These are phyloP conservation scores for Leptosomus discolor DNA, from an alignment of 2,113 vertebrate genomes.

Conservation along the genomic window DNA sequence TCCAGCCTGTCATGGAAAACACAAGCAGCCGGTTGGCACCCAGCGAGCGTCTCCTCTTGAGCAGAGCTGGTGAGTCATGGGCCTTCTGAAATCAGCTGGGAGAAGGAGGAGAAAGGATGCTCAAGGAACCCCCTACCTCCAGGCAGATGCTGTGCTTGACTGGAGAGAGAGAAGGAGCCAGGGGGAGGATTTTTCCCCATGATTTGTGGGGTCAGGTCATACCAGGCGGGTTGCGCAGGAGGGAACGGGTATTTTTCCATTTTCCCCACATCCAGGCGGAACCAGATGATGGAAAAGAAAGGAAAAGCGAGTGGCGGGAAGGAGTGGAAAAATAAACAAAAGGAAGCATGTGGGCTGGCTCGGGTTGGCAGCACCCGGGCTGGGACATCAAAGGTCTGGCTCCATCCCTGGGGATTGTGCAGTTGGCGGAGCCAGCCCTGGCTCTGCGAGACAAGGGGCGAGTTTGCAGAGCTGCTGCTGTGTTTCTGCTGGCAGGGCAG, in stretches of 20 bases:
- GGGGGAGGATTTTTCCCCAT: background rate
- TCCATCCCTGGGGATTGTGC: background rate
- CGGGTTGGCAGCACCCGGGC: background rate
- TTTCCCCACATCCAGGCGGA: background rate
- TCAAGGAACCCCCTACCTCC: background rate
- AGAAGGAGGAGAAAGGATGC: background rate
- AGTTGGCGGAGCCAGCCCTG: background rate
- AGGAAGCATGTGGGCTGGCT: background rate
- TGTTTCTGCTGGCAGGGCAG: background rate
- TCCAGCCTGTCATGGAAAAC: slow-evolving; percentile 19
- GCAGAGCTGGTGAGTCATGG: slow-evolving; percentile 9
- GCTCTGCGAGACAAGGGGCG: background rate
- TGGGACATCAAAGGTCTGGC: background rate
- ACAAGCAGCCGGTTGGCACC: background rate
- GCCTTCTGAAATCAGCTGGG: background rate
- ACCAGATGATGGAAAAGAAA: background rate
- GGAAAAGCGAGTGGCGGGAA: background rate
- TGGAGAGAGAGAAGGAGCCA: background rate
- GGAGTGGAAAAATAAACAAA: background rate
- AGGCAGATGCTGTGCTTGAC: background rate
- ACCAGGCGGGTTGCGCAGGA: background rate
- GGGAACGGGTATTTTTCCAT: background rate
- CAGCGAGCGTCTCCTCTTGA: slow-evolving; percentile 9
- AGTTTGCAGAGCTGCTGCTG: background rate
- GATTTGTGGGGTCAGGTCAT: background rate